phyloP scores from a whole-genome alignment of 2,888 invertebrate genomes.

The Trypoxylon attenuatum region DNA sequence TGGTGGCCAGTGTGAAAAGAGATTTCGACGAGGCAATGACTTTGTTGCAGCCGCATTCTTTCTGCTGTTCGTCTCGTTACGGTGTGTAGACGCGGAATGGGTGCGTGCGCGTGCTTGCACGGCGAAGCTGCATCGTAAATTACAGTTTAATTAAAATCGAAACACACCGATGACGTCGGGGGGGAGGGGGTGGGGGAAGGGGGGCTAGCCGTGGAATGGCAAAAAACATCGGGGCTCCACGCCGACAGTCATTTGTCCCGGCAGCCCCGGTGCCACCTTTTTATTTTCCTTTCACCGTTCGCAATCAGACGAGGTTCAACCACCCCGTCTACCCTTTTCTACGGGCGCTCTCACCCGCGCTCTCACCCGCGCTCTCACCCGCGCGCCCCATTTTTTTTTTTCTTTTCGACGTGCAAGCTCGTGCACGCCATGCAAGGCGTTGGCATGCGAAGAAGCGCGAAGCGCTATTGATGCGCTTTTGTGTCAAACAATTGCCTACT shows the following conservation, averaged over 20 bases:
- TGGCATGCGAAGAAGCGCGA: constrained; percentile 1
- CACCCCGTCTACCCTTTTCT: constrained; percentile 8
- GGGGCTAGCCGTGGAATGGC: background rate
- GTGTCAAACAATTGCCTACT: constrained; percentile 37
- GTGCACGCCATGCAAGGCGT: constrained; percentile 5
- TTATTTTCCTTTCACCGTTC: constrained; percentile 17
- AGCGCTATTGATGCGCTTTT: constrained; percentile 30
- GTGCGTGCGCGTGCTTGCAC: background rate
- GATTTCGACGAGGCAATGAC: too few species aligned
- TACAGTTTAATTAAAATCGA: constrained; percentile 44
- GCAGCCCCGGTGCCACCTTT: constrained; percentile 10
- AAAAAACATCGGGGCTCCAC: background rate
- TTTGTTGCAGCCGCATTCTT: too few species aligned
- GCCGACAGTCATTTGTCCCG: background rate
- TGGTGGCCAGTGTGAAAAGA: too few species aligned
- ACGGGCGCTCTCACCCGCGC: background rate
- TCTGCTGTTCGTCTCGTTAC: background rate
- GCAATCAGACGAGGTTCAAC: constrained; percentile 34
- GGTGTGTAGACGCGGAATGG: background rate
- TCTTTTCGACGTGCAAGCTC: background rate
- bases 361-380: background rate
- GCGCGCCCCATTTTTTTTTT: background rate
- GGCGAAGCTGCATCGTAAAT: constrained; percentile 17
- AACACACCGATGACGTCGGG: constrained; percentile 1
- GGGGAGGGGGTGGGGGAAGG: background rate